phyloP scores from a whole-genome alignment of 1,140 invertebrate genomes.

The Pseudobourletiella spinata region DNA sequence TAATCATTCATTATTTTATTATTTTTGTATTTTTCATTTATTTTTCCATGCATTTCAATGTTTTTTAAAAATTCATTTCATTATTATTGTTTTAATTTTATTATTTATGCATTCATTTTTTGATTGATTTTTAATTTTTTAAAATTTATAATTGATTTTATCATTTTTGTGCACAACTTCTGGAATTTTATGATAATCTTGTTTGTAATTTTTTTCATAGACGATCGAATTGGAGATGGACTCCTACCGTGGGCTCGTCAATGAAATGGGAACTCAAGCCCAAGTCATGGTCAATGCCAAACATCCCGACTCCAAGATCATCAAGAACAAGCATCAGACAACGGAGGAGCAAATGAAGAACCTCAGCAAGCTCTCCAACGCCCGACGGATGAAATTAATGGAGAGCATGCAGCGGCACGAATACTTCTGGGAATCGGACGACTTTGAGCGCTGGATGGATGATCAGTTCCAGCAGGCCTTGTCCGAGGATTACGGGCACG shows the following conservation, averaged over 20 bases:
- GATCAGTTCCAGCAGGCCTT: constrained; percentile 83
- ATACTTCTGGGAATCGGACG: constrained; percentile 66
- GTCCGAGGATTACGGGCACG: constrained; percentile 92
- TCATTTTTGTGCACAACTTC: no score
- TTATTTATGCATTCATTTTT: constrained; percentile 3
- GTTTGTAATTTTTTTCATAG: constrained; percentile 44
- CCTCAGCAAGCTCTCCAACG: constrained; percentile 67
- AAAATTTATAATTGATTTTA: no score
- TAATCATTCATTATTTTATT: no score
- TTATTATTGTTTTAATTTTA: background rate
- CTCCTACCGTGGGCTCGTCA: constrained; percentile 82
- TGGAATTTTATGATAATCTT: no score
- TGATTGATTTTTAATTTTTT: constrained; percentile 15
- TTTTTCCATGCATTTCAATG: background rate
- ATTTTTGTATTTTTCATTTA: background rate
- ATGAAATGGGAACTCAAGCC: constrained; percentile 82
- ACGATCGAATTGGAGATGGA: constrained; percentile 85
- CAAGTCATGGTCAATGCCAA: constrained; percentile 60
- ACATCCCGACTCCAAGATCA: constrained; percentile 69
- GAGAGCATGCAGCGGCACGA: constrained; percentile 86
- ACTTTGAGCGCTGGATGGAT: constrained; percentile 88
- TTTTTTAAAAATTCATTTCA: background rate
- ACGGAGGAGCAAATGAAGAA: constrained; percentile 69
- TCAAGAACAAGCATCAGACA: constrained; percentile 65
- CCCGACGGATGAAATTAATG: constrained; percentile 72